A percentile compares a stretch with the other conserved stretches of the same genome.
Evolutionary conservation across 2,888 invertebrate species (phyloP).

Genomic region (Microdon myrmicae): DNA sequence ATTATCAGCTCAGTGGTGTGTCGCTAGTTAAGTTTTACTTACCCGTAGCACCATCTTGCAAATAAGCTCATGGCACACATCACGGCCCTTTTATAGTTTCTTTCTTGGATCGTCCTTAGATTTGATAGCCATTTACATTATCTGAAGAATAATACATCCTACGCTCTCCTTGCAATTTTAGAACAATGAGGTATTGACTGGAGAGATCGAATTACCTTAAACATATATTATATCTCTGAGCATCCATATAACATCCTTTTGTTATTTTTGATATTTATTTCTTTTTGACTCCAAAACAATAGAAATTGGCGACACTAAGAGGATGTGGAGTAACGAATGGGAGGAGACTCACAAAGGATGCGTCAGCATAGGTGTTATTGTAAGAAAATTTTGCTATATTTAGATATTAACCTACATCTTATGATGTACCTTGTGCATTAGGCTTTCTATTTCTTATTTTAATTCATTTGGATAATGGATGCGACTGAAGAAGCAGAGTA

Average conservation of each 20-base stretch:
- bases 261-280: constrained; percentile 6
- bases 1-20: constrained; percentile 1
- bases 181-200: constrained; percentile 53
- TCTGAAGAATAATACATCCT: constrained; percentile 37
- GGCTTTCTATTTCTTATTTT: no score
- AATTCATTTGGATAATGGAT: no score
- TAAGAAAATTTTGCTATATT: no score
- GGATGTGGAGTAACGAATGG: constrained; percentile 18
- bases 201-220: constrained; percentile 58
- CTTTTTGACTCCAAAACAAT: constrained; percentile 18
- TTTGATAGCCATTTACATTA: constrained; percentile 32
- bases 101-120: constrained; percentile 9
- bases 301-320: constrained; percentile 16
- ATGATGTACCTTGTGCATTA: no score
- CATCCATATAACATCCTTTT: constrained; percentile 43
- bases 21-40: constrained; percentile 15
- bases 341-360: constrained; percentile 27
- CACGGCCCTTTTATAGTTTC: constrained; percentile 31
- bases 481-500: no score
- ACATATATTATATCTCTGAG: constrained; percentile 31
- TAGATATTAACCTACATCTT: no score
- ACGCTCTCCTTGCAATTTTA: constrained; percentile 25
- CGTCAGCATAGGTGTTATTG: constrained; percentile 19
- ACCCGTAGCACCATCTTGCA: constrained; percentile 51
- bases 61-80: constrained; percentile 11